These are phyloP conservation scores for Pollenia angustigena DNA, from an alignment of 2,888 invertebrate genomes.

Conservation along the genomic window DNA sequence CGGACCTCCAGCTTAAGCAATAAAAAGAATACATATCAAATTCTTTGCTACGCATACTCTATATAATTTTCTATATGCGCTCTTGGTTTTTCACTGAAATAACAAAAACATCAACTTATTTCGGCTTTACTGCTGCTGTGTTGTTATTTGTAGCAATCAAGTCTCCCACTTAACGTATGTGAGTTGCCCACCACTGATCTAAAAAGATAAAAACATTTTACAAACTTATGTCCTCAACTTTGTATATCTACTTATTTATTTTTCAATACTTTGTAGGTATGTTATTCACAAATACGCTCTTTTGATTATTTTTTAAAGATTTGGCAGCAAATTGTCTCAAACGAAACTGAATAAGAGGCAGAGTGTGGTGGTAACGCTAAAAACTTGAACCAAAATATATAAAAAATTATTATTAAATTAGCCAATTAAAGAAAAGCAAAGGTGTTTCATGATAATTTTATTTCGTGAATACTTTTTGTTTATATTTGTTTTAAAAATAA, in stretches of 20 bases:
- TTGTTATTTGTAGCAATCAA: no score
- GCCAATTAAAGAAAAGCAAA: slow-evolving; percentile 60
- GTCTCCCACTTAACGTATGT: no score
- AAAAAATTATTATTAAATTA: slow-evolving; percentile 59
- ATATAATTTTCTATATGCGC: no score
- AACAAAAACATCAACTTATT: no score
- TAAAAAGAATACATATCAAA: no score
- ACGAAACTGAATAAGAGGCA: slow-evolving; percentile 33
- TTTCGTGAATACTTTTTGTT: slow-evolving; percentile 6
- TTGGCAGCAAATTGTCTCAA: slow-evolving; percentile 47
- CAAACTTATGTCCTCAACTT: slow-evolving; percentile 15
- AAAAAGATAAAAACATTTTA: neutral
- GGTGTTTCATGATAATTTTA: slow-evolving; percentile 45
- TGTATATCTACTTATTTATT: neutral
- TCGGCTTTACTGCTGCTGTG: no score
- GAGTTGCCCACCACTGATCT: no score
- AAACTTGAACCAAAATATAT: slow-evolving; percentile 22
- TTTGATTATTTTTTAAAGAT: slow-evolving; percentile 24
- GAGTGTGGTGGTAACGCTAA: neutral
- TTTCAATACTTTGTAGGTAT: slow-evolving; percentile 1
- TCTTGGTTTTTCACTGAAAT: no score
- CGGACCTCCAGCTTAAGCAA: no score
- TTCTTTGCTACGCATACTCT: no score
- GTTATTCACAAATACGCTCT: neutral
- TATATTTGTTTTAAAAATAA: slow-evolving; percentile 3